Percentiles rank a stretch among this genome's conserved stretches.
Evolutionary conservation across 2,888 invertebrate genomes (phyloP).

Genomic region (Heteromyza rotundicornis): DNA sequence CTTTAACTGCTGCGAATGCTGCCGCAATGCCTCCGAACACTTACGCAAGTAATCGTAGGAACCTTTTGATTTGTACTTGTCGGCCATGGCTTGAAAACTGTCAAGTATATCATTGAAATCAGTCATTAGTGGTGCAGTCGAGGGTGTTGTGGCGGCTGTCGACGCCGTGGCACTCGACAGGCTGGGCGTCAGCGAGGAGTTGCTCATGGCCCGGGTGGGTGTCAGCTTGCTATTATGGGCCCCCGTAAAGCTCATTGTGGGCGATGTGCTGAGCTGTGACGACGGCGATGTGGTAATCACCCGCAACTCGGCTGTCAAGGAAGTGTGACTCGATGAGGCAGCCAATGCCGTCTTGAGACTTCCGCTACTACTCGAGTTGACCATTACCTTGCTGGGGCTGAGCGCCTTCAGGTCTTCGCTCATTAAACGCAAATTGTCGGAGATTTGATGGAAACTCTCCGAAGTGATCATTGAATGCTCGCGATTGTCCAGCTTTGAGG

Average conservation of each 20-base stretch:
- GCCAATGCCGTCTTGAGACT: constrained; percentile 42
- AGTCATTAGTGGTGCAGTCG: constrained; percentile 51
- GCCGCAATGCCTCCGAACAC: constrained; percentile 61
- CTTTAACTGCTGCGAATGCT: constrained; percentile 59
- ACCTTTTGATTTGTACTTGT: constrained; percentile 61
- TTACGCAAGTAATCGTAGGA: constrained; percentile 62
- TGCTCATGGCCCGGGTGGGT: constrained; percentile 34
- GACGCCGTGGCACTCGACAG: constrained; percentile 33
- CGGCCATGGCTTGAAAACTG: constrained; percentile 62
- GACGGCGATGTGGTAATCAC: constrained; percentile 48
- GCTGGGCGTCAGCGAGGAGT: constrained; percentile 21
- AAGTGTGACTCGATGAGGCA: constrained; percentile 16
- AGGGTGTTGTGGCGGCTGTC: constrained; percentile 51
- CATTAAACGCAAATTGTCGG: constrained; percentile 61
- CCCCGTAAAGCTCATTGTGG: constrained; percentile 40
- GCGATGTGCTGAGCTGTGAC: constrained; percentile 46
- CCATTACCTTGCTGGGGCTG: constrained; percentile 52
- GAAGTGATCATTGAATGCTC: constrained; percentile 58
- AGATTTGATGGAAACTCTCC: constrained; percentile 61
- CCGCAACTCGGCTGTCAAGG: constrained; percentile 42
- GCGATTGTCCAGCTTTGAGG: constrained; percentile 41
- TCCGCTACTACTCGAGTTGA: constrained; percentile 44
- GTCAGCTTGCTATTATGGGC: constrained; percentile 38
- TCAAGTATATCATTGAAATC: constrained; percentile 62
- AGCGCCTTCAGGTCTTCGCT: constrained; percentile 61